phyloP scores from a whole-genome alignment of 1,140 invertebrate genomes.

The Aphelinus atriplicis region DNA sequence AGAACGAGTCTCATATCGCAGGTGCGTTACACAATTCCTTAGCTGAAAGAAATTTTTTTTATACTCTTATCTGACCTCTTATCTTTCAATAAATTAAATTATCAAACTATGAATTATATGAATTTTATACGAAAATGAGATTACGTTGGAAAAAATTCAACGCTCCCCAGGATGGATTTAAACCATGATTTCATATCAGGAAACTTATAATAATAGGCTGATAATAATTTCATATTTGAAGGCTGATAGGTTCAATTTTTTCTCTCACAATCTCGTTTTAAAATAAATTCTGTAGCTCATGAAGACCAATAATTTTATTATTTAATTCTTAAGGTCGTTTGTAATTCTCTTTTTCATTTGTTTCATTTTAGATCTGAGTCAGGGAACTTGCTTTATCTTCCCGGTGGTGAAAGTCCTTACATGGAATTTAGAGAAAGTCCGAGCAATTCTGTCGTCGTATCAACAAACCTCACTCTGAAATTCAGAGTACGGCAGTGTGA shows the following conservation, averaged over 20 bases:
- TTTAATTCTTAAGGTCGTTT: not conserved
- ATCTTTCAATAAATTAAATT: too few relatives aligned
- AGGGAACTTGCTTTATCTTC: slow-evolving; percentile 59
- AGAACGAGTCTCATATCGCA: slow-evolving; percentile 68
- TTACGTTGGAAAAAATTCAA: too few relatives aligned
- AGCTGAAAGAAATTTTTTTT: too few relatives aligned
- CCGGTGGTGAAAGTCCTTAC: slow-evolving; percentile 65
- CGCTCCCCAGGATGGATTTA: too few relatives aligned
- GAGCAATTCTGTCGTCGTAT: slow-evolving; percentile 40
- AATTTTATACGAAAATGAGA: too few relatives aligned
- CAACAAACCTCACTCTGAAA: slow-evolving; percentile 65
- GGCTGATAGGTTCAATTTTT: too few relatives aligned
- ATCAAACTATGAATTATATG: too few relatives aligned
- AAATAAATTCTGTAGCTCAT: not conserved
- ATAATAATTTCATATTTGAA: not conserved
- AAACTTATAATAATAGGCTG: not conserved
- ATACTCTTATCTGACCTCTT: too few relatives aligned
- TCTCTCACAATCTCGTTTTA: not conserved
- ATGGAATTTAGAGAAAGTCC: slow-evolving; percentile 67
- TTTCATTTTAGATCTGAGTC: slow-evolving; percentile 55
- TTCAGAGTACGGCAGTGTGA: slow-evolving; percentile 69
- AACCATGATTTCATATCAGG: not conserved
- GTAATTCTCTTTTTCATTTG: not conserved
- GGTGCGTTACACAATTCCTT: slow-evolving; percentile 2
- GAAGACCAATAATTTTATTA: not conserved